Conservation (phyloP, 1,140 invertebrate genomes). For the Panonychus citri region DNA sequence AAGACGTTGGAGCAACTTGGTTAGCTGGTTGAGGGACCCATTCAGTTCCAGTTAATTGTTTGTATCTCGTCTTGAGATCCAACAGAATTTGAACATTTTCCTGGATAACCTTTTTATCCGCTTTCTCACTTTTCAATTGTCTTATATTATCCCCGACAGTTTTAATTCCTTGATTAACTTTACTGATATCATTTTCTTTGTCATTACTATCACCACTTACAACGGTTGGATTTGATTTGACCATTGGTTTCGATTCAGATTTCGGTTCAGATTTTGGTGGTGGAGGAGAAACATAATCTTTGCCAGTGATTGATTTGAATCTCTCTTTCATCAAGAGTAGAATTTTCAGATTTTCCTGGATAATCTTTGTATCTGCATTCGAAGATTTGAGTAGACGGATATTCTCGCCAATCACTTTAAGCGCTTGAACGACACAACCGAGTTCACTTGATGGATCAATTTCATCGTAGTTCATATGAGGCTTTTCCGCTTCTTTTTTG, state of each 20-base stretch:
- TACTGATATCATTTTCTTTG: not conserved
- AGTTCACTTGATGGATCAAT: too few relatives aligned
- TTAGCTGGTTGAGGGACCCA: conserved; percentile 21
- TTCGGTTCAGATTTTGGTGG: not conserved
- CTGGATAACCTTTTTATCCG: conserved; percentile 34
- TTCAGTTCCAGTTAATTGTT: conserved; percentile 42
- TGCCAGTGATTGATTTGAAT: conserved; percentile 32
- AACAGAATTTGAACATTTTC: conserved; percentile 46
- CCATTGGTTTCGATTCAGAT: not conserved
- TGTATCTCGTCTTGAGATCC: conserved; percentile 51
- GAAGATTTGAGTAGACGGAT: too few relatives aligned
- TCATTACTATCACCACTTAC: not conserved
- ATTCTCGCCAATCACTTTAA: too few relatives aligned
- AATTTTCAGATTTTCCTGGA: conserved; percentile 17
- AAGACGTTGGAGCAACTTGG: too few relatives aligned
- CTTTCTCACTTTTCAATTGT: conserved; percentile 34
- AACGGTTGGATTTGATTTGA: not conserved
- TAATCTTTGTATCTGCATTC: too few relatives aligned
- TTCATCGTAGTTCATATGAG: too few relatives aligned
- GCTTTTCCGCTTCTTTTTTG: conserved; percentile 16
- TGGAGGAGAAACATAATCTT: conserved; percentile 35
- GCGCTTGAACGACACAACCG: too few relatives aligned
- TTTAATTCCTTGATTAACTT: conserved; percentile 19
- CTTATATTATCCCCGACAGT: conserved; percentile 28
- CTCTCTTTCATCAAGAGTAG: conserved; percentile 34